phyloP scores from a whole-genome alignment of 2,113 vertebrate genomes.

The Polypterus senegalus region DNA sequence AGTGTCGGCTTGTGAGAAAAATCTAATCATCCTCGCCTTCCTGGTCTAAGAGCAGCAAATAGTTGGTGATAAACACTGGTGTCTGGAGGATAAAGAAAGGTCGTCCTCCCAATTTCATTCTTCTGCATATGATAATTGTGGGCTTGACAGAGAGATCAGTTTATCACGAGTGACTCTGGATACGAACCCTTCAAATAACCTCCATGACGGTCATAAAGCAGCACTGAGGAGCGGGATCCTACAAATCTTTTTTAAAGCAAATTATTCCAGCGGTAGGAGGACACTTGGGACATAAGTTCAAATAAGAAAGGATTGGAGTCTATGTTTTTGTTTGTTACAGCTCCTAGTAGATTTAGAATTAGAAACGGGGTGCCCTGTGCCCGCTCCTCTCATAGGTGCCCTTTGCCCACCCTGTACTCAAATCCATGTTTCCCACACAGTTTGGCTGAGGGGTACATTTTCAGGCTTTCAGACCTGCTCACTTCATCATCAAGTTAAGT shows the following conservation, averaged over 20 bases:
- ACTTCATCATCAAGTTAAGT: too few species aligned
- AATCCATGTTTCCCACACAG: too few species aligned
- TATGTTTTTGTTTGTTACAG: too few species aligned
- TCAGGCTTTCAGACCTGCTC: too few species aligned
- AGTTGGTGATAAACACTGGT: slow-evolving; percentile 14
- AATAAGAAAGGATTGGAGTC: too few species aligned
- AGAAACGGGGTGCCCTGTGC: too few species aligned
- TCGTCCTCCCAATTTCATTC: slow-evolving; percentile 12
- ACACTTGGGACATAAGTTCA: slow-evolving; percentile 1
- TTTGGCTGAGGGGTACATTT: too few species aligned
- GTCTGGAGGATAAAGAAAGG: slow-evolving; percentile 16
- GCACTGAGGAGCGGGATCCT: slow-evolving; percentile 1
- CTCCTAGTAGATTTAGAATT: too few species aligned
- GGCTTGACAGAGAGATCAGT: slow-evolving; percentile 12
- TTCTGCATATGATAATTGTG: slow-evolving; percentile 16
- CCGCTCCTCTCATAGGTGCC: too few species aligned
- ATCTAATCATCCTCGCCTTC: slow-evolving; percentile 3
- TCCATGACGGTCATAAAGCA: slow-evolving; percentile 1
- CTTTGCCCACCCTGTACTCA: too few species aligned
- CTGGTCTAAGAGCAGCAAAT: slow-evolving; percentile 3
- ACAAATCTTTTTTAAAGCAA: slow-evolving; percentile 12
- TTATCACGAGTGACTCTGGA: slow-evolving; percentile 11
- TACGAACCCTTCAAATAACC: slow-evolving; percentile 15
- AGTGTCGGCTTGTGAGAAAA: not conserved
- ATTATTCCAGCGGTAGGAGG: slow-evolving; percentile 10